A percentile compares a stretch with the other conserved stretches of the same genome.
Evolutionary conservation across 2,888 invertebrate genomes (phyloP).

Genomic region (Ophion costatus): DNA sequence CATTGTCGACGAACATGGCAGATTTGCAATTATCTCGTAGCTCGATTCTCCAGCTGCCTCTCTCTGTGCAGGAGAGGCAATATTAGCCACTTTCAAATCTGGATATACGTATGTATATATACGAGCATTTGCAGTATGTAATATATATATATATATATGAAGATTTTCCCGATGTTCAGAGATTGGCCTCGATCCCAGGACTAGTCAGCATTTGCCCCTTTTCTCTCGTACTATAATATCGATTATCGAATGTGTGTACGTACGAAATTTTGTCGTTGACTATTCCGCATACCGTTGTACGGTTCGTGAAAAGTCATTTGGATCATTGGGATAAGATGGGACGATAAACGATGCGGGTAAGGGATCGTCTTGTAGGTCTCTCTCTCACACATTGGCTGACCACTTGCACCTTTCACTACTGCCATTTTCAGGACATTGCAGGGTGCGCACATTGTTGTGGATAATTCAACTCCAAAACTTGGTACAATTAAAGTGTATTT

Average conservation of each 20-base stretch:
- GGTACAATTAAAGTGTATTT: neutral
- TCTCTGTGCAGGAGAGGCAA: constrained; percentile 49
- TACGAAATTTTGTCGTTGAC: constrained; percentile 46
- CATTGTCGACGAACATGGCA: constrained; percentile 50
- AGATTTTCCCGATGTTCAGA: constrained; percentile 28
- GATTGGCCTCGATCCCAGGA: constrained; percentile 62
- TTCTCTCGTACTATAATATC: constrained; percentile 47
- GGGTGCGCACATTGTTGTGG: neutral
- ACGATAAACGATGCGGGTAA: constrained; percentile 16
- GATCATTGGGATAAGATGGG: constrained; percentile 26
- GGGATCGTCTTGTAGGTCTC: neutral
- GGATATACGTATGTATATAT: constrained; percentile 16
- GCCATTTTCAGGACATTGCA: neutral
- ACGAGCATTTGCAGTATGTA: neutral
- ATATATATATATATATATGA: constrained; percentile 24
- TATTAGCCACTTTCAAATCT: constrained; percentile 58
- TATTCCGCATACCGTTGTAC: constrained; percentile 10
- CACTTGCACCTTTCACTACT: constrained; percentile 31
- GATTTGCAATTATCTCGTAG: constrained; percentile 57
- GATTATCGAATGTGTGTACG: constrained; percentile 58
- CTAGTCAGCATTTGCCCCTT: constrained; percentile 60
- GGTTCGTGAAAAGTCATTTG: constrained; percentile 14
- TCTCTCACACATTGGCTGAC: constrained; percentile 26
- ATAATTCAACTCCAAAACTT: neutral
- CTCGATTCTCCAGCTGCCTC: constrained; percentile 37